A percentile compares a stretch with the other conserved stretches of the same genome.
These are phyloP conservation scores for Ashinkailepas kermadecensis DNA, from an alignment of 2,888 invertebrate species.

Conservation along the genomic window DNA sequence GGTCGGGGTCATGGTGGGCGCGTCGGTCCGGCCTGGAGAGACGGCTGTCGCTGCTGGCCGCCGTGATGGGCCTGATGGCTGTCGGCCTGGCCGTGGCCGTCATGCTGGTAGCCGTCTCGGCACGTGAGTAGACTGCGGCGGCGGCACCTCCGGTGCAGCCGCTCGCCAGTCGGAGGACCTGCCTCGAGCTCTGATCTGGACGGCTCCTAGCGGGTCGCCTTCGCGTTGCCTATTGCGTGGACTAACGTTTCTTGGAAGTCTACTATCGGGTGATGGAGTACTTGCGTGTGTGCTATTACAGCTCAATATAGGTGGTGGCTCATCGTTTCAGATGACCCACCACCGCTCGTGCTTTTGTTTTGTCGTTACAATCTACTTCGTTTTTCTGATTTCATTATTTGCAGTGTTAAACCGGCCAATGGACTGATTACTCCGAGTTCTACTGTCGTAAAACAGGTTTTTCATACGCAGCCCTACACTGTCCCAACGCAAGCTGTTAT, in stretches of 20 bases:
- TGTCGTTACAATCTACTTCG: too few relatives aligned
- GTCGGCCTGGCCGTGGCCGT: slow-evolving; percentile 56
- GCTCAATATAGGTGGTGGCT: too few relatives aligned
- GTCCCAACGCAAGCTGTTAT: too few relatives aligned
- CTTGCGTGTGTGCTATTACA: neutral
- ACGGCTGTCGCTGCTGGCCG: slow-evolving; percentile 54
- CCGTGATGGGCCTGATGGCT: slow-evolving; percentile 53
- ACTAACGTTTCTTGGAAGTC: neutral
- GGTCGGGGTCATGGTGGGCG: slow-evolving; percentile 27
- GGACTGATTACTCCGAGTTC: too few relatives aligned
- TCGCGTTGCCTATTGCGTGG: neutral
- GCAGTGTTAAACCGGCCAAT: too few relatives aligned
- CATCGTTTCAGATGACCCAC: too few relatives aligned
- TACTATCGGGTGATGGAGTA: neutral
- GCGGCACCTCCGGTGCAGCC: neutral
- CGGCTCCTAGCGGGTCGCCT: neutral
- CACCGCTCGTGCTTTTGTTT: too few relatives aligned
- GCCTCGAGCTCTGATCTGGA: neutral
- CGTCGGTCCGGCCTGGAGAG: slow-evolving; percentile 50
- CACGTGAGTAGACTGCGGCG: neutral
- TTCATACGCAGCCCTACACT: too few relatives aligned
- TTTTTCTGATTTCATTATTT: too few relatives aligned
- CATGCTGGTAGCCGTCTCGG: slow-evolving; percentile 42
- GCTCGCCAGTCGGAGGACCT: neutral
- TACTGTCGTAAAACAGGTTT: too few relatives aligned